Percentiles rank a stretch among this genome's conserved stretches.
These are phyloP conservation scores for Variabilichromis moorii DNA, from an alignment of 2,113 vertebrate genomes.

Conservation along the genomic window DNA sequence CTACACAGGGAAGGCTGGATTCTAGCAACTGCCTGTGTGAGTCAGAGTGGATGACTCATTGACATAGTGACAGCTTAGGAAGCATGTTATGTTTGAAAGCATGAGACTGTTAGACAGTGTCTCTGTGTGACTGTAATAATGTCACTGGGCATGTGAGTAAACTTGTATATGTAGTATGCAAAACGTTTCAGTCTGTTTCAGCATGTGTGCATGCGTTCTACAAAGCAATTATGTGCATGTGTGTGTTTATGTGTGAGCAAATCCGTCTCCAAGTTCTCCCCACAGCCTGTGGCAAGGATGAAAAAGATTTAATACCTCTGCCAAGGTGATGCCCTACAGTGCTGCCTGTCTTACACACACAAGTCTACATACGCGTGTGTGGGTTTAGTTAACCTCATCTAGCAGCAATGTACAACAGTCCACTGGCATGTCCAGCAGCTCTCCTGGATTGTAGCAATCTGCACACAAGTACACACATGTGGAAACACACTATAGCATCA, in stretches of 20 bases:
- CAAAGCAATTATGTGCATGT: neutral
- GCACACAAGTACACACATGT: neutral
- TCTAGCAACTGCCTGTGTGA: neutral
- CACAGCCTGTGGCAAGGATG: conserved; percentile 48
- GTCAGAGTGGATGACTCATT: conserved; percentile 26
- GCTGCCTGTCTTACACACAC: conserved; percentile 20
- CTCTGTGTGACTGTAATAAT: neutral
- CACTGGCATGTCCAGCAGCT: conserved; percentile 15
- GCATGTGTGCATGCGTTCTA: neutral
- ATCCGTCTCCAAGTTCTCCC: conserved; percentile 29
- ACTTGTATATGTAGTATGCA: neutral
- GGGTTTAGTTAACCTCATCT: conserved; percentile 43
- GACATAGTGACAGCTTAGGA: conserved; percentile 35
- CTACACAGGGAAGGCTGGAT: neutral
- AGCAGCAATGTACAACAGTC: conserved; percentile 15
- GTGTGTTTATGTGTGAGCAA: conserved; percentile 1
- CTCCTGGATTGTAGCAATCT: neutral
- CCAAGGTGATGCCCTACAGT: conserved; percentile 63
- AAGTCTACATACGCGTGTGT: neutral
- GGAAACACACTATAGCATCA: neutral
- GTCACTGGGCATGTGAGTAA: neutral
- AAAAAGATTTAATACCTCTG: conserved; percentile 61
- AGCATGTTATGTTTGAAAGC: conserved; percentile 30
- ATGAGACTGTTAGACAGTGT: conserved; percentile 19
- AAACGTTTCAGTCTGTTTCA: conserved; percentile 29